Evolutionary conservation across 2,888 invertebrate genomes (phyloP), one percentile per base, ranked within the genome.

Genomic region (Drosophila greeni): DNA sequence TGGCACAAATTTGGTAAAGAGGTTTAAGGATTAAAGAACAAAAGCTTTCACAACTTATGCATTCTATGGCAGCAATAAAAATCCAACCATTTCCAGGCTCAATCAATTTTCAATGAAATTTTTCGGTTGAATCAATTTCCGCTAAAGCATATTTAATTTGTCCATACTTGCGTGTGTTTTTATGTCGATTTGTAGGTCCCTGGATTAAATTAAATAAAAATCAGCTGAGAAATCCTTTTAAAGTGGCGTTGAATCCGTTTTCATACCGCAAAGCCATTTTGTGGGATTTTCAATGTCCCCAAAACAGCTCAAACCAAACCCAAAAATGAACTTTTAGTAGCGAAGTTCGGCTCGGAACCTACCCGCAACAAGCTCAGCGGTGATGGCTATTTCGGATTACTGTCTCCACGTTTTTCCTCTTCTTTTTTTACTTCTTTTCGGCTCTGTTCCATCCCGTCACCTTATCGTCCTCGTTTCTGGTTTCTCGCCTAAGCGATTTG

Each of bases 141-240:
- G 54, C 54, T 23, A 37, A 37, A 53, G 53, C 37, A 56, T 53
- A 53, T 56, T 56, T 57, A 54, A 58, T 48, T 40, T 53, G 14
- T 33, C 34, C 45, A 51, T 39, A 3, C 39, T 20, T 11, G 7
- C 3, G 37, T 2, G 5, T 1, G 37, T 39, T 16, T 39, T 16
- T 11, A 5, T 18, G 12, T 18, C 14, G 3, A 36, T 29, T 20
- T 47, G 18, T 37, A 34, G 23, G 51, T 16, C 34, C 16, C 42
- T 65, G 58, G 72, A 67, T 70, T 65, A 74, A 79, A 76, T 84
- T 73, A 74, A 80, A 79, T 79, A 79, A 78, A 82, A 81, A 73
- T 75, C 75, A 71, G 64, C 67, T 60, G 48, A 49, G 24, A 74
- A 82, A 84, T 79, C 74, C 75, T 53, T 75, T 75, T 75, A 70